Evolutionary conservation across 2,113 vertebrate genomes (phyloP).

Genomic region (Myanophis thanlyinensis): DNA sequence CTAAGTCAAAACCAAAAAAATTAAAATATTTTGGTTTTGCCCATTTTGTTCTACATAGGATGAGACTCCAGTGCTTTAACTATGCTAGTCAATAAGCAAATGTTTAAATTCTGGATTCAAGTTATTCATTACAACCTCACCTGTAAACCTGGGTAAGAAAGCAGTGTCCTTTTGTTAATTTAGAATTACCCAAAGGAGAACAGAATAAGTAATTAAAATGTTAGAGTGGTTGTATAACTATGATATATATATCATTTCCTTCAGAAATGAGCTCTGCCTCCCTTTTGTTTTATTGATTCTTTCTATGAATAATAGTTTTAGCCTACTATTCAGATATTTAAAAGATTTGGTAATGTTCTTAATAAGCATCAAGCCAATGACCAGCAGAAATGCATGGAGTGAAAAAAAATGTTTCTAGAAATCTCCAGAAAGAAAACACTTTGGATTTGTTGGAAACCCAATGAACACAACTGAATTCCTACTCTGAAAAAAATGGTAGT

Average conservation of each 20-base stretch:
- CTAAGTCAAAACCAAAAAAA: not conserved
- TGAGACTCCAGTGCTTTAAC: not conserved
- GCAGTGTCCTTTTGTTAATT: not conserved
- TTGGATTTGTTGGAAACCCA: not conserved
- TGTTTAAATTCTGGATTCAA: not conserved
- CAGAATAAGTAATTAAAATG: not conserved
- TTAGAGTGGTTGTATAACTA: not conserved
- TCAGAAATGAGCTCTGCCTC: not conserved
- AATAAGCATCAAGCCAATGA: not conserved
- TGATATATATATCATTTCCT: too few relatives aligned
- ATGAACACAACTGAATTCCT: not conserved
- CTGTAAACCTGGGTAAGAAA: not conserved
- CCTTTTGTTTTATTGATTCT: not conserved
- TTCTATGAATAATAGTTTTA: not conserved
- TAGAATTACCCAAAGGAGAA: not conserved
- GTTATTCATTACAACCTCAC: not conserved
- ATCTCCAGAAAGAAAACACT: not conserved
- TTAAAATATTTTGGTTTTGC: not conserved
- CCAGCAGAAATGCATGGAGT: not conserved
- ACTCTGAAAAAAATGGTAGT: not conserved
- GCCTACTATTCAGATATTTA: not conserved
- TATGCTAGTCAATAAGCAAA: not conserved
- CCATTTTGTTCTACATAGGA: not conserved
- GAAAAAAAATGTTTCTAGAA: not conserved
- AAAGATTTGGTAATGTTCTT: not conserved